Base-by-base conservation (phyloP, 1,140 invertebrate genomes). In the Platyscapa corneri region DNA sequence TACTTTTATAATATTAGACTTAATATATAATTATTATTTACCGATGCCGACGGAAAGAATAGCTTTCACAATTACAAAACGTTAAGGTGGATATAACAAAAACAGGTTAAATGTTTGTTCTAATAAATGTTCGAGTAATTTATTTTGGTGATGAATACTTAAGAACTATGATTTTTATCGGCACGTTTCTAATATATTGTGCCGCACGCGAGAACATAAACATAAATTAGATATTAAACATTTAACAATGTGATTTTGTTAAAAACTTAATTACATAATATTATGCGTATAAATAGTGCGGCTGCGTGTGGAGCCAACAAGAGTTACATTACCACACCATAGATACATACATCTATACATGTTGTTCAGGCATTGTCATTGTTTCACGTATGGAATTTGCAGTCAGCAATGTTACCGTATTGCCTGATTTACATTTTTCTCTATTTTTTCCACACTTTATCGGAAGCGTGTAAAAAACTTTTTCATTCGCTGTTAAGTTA, bases 201-300 rank as follows among this genome's bases (percentile, higher is more conserved):
- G 56, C 27, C 20, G 23, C 20, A 27, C 10, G 10, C 56, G 56
- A 60, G 27, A 67, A 32, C 10, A 67, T 3, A n/a, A 42, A 37
- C 23, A 42, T 74, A 39, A 42, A 74, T 42, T 70, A 42, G 0
- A n/a, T 74, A 42, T 12, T n/a, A 42, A n/a, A 42, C 8, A 23
- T 42, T 74, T 74, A 74, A 42, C 70, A 32, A 74, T 74, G 42
- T 74, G 0, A 14, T 42, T 74, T 27, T 42, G 70, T 74, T 74
- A 74, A 74, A 74, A 42, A 42, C 27, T 23, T 42, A 74, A 74
- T 42, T 74, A 74, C 70, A 39, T 39, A 74, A 74, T 74, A 32
- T 20, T 23, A 42, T 10, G 39, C 10, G 18, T 74, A 74, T 74
- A 74, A 74, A 74, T 74, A 74, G 70, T 74, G 23, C 37, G 10